Base-by-base conservation (phyloP, 2,888 invertebrate species). In the Phorcus lineatus region DNA sequence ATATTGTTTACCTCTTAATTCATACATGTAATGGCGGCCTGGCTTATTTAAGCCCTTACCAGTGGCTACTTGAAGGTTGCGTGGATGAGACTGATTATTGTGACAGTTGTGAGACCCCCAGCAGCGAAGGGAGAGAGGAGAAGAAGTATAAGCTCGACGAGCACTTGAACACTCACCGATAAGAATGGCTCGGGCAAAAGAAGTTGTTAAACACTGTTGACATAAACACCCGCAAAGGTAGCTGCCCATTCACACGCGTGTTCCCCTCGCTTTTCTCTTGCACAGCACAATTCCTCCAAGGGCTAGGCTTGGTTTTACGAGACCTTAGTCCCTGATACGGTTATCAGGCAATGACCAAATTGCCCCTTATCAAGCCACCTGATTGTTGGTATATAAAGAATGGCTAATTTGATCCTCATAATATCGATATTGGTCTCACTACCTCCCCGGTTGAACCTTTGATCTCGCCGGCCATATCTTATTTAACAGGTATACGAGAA, bases 331-430 rank as follows among this genome's bases (percentile, higher is more conserved):
- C 4, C 28, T 40, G 36, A 40, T 70, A 70, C 19, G 70, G 70
- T 31, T 36, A 40, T 70, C 70, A 19, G 28, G 11, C 36, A 19
- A 31, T 70, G 70, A n/a, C 70, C 36, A 70, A 70, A 70, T 40
- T 40, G 70, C 40, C 31, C 40, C 31, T 40, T 70, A 70, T 70
- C 70, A n/a, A 28, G 11, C 28, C 36, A 13, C 31, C 13, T 31
- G 70, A 70, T 70, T 70, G 70, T 70, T 36, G 36, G 40, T 70
- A 31, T 19, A 70, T 40, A 36, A 70, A 70, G 36, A 24, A 24
- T 24, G 62, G 22, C 24, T 62, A 24, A 62, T 62, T 62, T 62
- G 62, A 28, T 62, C 28, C 62, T 62, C 28, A 62, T 62, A 62
- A 24, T 62, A 62, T 13, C 62, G 62, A 28, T 28, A 28, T 62